Conservation (phyloP, 1,140 invertebrate species). For the Patella vulgata region DNA sequence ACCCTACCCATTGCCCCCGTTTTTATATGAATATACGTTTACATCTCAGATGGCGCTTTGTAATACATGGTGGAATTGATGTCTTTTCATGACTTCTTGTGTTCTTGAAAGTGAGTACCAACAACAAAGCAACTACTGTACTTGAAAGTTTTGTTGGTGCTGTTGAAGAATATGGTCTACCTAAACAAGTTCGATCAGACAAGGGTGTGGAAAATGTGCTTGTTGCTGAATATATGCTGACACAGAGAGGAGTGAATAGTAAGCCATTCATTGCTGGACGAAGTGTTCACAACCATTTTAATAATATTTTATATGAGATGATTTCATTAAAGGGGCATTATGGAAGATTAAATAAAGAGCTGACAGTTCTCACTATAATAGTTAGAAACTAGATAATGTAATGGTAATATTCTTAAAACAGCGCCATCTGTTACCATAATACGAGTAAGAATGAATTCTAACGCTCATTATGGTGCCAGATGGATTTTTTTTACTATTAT, state of each 20-base stretch:
- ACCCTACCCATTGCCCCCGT: too few relatives aligned
- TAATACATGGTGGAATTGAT: slow-evolving; percentile 31
- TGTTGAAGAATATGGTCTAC: slow-evolving; percentile 17
- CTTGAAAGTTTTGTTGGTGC: slow-evolving; percentile 16
- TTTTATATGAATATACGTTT: too few relatives aligned
- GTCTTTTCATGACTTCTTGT: slow-evolving; percentile 20
- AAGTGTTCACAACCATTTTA: slow-evolving; percentile 15
- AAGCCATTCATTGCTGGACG: slow-evolving; percentile 5
- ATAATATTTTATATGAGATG: too few relatives aligned
- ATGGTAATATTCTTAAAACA: too few relatives aligned
- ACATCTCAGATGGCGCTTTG: slow-evolving; percentile 28
- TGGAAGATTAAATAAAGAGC: too few relatives aligned
- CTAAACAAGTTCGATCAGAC: slow-evolving; percentile 20
- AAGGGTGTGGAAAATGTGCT: slow-evolving; percentile 23
- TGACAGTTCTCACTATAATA: too few relatives aligned
- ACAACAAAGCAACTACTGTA: slow-evolving; percentile 26
- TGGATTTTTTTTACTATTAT: too few relatives aligned
- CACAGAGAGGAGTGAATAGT: slow-evolving; percentile 4
- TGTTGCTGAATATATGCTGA: slow-evolving; percentile 26
- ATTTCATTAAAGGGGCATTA: too few relatives aligned
- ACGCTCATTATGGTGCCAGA: too few relatives aligned
- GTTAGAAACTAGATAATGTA: too few relatives aligned
- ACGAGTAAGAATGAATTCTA: too few relatives aligned
- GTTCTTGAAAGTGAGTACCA: slow-evolving; percentile 14
- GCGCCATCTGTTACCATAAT: too few relatives aligned